A percentile compares a stretch with the other conserved stretches of the same genome.
Conservation (phyloP, 2,888 invertebrate species). For the Diogma glabrata region DNA sequence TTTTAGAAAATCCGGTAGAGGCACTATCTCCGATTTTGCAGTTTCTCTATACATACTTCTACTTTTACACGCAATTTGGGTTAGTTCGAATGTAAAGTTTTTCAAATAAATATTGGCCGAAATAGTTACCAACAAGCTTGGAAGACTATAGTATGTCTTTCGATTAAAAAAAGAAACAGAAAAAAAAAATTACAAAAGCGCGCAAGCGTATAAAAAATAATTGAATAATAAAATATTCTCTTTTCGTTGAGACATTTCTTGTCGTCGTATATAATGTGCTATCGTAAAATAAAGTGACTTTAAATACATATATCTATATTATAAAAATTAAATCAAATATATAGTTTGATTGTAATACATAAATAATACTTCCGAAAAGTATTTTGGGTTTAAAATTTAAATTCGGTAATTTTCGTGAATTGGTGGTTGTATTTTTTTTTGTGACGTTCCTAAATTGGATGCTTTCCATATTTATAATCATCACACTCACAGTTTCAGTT, state of each 20-base stretch:
- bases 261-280: no score
- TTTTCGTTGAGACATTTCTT: no score
- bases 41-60: no score
- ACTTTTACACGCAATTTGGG: neutral
- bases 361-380: no score
- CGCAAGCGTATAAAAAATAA: neutral
- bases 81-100: conserved; percentile 4
- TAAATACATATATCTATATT: no score
- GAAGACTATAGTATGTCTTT: conserved; percentile 4
- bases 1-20: no score
- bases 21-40: no score
- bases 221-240: conserved; percentile 7
- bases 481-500: no score
- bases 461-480: no score
- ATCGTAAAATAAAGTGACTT: no score
- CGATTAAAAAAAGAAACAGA: neutral
- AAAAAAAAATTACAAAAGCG: neutral
- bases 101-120: neutral
- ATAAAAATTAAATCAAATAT: no score
- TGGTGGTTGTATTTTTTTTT: conserved; percentile 1
- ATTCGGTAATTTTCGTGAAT: neutral
- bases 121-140: conserved; percentile 11
- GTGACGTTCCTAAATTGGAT: conserved; percentile 8
- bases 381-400: neutral
- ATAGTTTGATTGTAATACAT: no score